Evolutionary conservation across 2,113 vertebrate genomes (phyloP).

Genomic region (Nothoprocta pentlandii): DNA sequence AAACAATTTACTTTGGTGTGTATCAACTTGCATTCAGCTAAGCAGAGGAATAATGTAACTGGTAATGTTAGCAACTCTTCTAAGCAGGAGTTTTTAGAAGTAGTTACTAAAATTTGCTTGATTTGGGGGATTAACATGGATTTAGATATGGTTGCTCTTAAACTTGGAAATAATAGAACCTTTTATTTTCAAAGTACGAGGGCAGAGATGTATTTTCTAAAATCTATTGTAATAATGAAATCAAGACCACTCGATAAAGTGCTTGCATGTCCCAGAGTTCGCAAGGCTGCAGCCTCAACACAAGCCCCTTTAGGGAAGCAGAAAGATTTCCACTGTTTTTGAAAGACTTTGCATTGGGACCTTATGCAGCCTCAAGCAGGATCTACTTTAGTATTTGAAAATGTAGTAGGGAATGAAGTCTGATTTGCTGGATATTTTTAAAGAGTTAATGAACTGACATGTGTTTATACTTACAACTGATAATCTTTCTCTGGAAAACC

Average conservation of each 20-base stretch:
- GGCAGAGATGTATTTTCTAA: not conserved
- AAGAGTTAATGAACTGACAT: slow-evolving; percentile 55
- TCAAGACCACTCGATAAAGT: not conserved
- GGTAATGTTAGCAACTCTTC: not conserved
- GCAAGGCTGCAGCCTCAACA: not conserved
- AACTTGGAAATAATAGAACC: not conserved
- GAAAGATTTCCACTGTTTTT: not conserved
- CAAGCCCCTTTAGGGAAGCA: not conserved
- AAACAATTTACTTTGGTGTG: not conserved
- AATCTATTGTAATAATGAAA: not conserved
- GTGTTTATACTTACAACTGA: slow-evolving; percentile 65
- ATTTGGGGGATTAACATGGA: slow-evolving; percentile 3
- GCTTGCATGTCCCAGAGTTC: not conserved
- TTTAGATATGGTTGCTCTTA: slow-evolving; percentile 26
- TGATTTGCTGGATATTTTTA: slow-evolving; percentile 42
- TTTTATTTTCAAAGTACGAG: not conserved
- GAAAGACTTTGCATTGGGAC: not conserved
- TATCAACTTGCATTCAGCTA: slow-evolving; percentile 22
- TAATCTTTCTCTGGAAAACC: slow-evolving; percentile 69
- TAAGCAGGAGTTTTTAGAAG: not conserved
- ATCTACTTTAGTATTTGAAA: not conserved
- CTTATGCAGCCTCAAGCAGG: not conserved
- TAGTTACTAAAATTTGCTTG: slow-evolving; percentile 12
- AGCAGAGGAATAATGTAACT: slow-evolving; percentile 39
- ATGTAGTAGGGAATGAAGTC: not conserved